Conservation (phyloP, 2,113 vertebrate genomes). For the Aleadryas rufinucha region DNA sequence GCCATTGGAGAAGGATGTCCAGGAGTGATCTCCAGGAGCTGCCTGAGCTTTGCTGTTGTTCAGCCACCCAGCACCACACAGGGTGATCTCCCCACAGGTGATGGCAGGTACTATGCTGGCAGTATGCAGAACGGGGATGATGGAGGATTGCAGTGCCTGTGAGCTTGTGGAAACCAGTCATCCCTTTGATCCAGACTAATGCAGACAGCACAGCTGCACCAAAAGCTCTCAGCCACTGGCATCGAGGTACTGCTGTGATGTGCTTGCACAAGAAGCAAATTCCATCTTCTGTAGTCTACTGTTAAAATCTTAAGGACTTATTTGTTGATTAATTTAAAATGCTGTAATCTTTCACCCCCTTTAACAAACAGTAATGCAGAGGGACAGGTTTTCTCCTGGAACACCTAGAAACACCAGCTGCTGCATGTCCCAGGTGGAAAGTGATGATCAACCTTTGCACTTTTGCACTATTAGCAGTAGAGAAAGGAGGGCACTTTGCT, state of each 20-base stretch:
- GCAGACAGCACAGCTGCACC: background rate
- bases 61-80: background rate
- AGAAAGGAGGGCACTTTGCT: background rate
- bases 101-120: background rate
- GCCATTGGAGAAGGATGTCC: background rate
- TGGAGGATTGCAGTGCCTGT: background rate
- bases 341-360: background rate
- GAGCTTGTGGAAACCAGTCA: background rate
- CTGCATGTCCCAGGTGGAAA: background rate
- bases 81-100: background rate
- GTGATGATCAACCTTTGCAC: background rate
- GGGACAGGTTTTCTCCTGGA: background rate
- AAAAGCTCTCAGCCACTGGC: background rate
- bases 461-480: accelerated
- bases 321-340: background rate
- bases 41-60: background rate
- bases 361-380: background rate
- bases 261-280: background rate
- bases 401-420: background rate
- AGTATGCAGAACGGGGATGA: background rate
- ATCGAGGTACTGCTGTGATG: background rate
- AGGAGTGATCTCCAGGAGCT: background rate
- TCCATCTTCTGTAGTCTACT: background rate
- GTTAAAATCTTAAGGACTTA: background rate
- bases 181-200: background rate